Evolutionary conservation across 2,888 invertebrate species (phyloP).

Genomic region (Machimus rusticus): DNA sequence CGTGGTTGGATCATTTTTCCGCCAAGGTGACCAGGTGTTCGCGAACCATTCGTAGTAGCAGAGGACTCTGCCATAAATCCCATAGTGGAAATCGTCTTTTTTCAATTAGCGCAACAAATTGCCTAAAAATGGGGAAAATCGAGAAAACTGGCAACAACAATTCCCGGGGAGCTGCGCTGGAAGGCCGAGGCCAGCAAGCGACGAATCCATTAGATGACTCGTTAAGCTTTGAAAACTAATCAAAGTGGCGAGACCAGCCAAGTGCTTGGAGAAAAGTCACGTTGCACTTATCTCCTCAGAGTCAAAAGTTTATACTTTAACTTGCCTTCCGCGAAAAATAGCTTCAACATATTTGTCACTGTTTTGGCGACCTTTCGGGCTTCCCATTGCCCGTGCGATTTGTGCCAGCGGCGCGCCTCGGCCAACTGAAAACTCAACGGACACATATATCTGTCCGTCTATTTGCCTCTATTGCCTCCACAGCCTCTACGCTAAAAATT

Average conservation of each 20-base stretch:
- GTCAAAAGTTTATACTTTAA: conserved; percentile 23
- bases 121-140: conserved; percentile 10
- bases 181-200: neutral
- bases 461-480: neutral
- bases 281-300: conserved; percentile 15
- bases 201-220: neutral
- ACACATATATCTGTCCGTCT: neutral
- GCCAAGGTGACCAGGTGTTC: conserved; percentile 20
- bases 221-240: conserved; percentile 8
- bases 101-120: neutral
- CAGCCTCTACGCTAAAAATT: neutral
- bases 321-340: conserved; percentile 19
- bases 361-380: neutral
- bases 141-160: neutral
- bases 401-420: neutral
- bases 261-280: conserved; percentile 22
- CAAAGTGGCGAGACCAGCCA: neutral
- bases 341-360: neutral
- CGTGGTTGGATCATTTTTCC: neutral
- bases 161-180: neutral
- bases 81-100: neutral
- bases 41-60: neutral
- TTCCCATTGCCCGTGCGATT: neutral
- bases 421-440: neutral
- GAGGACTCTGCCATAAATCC: conserved; percentile 3